Conservation (phyloP, 1,140 invertebrate genomes). For the Anastatus disparis region DNA sequence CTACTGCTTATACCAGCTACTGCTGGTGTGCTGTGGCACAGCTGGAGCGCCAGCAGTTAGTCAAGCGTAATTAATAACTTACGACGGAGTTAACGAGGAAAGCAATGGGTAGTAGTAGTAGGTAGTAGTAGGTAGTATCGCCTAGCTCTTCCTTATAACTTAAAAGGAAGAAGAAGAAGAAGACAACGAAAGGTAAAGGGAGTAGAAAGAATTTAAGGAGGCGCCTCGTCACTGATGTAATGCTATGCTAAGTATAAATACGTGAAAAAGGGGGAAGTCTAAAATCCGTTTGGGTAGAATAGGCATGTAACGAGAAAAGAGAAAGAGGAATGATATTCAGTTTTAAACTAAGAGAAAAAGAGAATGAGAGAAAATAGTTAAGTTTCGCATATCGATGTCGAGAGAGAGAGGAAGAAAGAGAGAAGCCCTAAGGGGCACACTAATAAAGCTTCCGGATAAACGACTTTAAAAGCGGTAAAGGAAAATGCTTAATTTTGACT, state of each 20-base stretch:
- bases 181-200: conserved; percentile 21
- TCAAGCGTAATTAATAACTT: conserved; percentile 62
- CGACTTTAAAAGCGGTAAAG: too few species aligned
- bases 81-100: conserved; percentile 57
- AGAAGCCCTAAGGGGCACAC: neutral
- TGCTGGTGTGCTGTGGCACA: conserved; percentile 47
- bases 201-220: conserved; percentile 41
- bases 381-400: conserved; percentile 37
- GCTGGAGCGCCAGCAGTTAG: conserved; percentile 57
- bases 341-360: too few species aligned
- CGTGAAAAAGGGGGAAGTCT: conserved; percentile 30
- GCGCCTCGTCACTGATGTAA: conserved; percentile 38
- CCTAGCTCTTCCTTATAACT: conserved; percentile 38
- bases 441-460: conserved; percentile 38
- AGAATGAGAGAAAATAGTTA: neutral
- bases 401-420: too few species aligned
- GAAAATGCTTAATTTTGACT: conserved; percentile 23
- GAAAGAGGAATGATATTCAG: too few species aligned
- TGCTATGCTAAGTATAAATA: conserved; percentile 43
- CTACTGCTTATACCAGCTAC: too few species aligned
- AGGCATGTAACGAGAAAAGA: too few species aligned
- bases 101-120: too few species aligned
- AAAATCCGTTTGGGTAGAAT: too few species aligned
- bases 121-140: conserved; percentile 33
- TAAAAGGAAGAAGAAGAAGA: conserved; percentile 15